Evolutionary conservation across 2,888 invertebrate species (phyloP), one percentile per base, ranked within the genome.

Genomic region (Lysandra bellargus): DNA sequence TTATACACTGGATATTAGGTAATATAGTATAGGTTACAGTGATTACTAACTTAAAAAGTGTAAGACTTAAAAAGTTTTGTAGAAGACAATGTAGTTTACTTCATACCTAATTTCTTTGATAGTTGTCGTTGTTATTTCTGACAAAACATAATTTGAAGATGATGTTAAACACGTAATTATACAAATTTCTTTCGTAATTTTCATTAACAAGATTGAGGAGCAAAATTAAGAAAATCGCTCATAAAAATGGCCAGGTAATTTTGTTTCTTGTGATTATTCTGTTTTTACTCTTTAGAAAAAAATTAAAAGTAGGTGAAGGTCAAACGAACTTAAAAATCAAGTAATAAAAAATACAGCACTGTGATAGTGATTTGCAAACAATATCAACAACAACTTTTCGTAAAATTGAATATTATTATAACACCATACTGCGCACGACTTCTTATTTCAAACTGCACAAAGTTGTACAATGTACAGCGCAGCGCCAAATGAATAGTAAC

Each of bases 21-120:
- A 14, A 17, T 57, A 12, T 5, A 40, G 40, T 4, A 37, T 57
- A 57, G 57, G 17, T 57, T 4, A 14, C 57, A 57, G 14, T 57
- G 57, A 61, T 23, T 37, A 37, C 37, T 37, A 37, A 37, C 37
- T 1, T 12, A 6, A 2, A 74, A 74, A 1, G 40, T 74, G 1
- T 30, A 64, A 30, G 33, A 69, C 33, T 69, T 30, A 23, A 9
- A 69, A 30, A 33, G 33, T 33, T 14, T 69, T 33, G 69, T 5
- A 2, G 4, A 33, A 14, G 69, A 4, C 33, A 14, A 33, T 30
- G 33, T 14, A 14, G 4, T 64, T 64, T 17, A 83, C 87, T 85
- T 88, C 89, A 89, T 90, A 49, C 14, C 75, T 23, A 53, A 75
- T 75, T 75, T 75, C 23, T 75, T 75, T 75, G 75, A 53, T 53